A percentile compares a stretch with the other conserved stretches of the same genome.
These are phyloP conservation scores for Phalacrocorax brasilianus DNA, from an alignment of 2,113 vertebrate species.

Conservation along the genomic window DNA sequence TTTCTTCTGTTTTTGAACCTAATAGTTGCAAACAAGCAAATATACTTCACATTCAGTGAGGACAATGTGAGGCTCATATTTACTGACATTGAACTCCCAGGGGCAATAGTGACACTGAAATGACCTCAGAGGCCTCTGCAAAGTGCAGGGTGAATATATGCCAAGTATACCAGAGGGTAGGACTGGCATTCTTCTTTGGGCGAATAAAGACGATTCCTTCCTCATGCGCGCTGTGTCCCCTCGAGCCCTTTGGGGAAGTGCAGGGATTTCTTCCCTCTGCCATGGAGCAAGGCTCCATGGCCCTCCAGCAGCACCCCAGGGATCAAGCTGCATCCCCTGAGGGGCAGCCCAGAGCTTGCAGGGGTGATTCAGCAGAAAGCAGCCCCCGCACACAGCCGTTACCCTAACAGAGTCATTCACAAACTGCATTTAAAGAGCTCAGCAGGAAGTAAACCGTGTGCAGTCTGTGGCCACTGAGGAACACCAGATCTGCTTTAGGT, in stretches of 20 bases:
- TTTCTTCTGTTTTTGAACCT: background rate
- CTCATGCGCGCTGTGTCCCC: accelerated
- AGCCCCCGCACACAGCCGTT: background rate
- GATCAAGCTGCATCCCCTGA: background rate
- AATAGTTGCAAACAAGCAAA: background rate
- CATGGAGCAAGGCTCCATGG: background rate
- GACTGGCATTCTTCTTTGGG: background rate
- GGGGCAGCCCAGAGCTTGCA: background rate
- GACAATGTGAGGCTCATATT: background rate
- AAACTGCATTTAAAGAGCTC: background rate
- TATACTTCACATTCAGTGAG: background rate
- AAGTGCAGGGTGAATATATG: background rate
- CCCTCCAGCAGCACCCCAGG: background rate
- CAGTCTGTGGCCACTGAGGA: background rate
- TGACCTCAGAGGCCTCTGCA: background rate
- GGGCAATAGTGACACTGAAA: background rate
- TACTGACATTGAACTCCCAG: background rate
- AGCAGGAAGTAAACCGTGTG: background rate
- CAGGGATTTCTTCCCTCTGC: background rate
- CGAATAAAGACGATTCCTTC: background rate
- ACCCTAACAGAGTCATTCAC: background rate
- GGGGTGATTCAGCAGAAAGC: background rate
- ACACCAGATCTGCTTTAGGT: background rate
- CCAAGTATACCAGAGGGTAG: background rate
- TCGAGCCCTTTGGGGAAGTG: background rate